Evolutionary conservation across 2,888 invertebrate species (phyloP).

Genomic region (Odontomyia ornata): DNA sequence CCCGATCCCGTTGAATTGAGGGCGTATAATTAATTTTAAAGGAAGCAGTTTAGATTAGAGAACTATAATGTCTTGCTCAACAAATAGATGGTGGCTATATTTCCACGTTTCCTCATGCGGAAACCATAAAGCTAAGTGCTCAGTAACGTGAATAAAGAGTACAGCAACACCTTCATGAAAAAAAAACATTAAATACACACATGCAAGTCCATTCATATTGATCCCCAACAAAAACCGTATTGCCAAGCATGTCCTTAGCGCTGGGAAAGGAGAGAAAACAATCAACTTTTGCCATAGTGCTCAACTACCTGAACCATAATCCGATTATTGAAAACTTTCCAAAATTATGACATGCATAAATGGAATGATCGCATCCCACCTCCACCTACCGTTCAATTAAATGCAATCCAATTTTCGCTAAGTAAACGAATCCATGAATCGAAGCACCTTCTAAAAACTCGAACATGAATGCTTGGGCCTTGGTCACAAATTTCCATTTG

Average conservation of each 20-base stretch:
- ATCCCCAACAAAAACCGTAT: no score
- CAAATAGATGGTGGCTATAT: no score
- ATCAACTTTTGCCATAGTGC: not conserved
- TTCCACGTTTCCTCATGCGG: no score
- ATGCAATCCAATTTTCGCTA: conserved; percentile 60
- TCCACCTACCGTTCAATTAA: conserved; percentile 59
- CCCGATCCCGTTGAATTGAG: not conserved
- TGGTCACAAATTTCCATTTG: conserved; percentile 51
- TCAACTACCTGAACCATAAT: conserved; percentile 7
- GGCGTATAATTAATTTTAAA: not conserved
- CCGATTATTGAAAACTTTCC: conserved; percentile 22
- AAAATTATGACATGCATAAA: conserved; percentile 8
- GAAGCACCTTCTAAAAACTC: conserved; percentile 62
- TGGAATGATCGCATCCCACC: conserved; percentile 38
- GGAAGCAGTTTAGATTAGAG: not conserved
- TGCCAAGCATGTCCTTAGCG: no score
- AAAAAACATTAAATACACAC: no score
- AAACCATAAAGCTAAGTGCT: no score
- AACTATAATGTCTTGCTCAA: not conserved
- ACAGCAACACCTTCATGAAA: no score
- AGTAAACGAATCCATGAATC: conserved; percentile 62
- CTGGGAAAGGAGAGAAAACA: not conserved
- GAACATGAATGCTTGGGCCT: conserved; percentile 58
- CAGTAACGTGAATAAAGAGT: no score
- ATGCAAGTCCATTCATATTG: no score